These are phyloP conservation scores for Harmothoe impar DNA, from an alignment of 2,888 invertebrate species.

Conservation along the genomic window DNA sequence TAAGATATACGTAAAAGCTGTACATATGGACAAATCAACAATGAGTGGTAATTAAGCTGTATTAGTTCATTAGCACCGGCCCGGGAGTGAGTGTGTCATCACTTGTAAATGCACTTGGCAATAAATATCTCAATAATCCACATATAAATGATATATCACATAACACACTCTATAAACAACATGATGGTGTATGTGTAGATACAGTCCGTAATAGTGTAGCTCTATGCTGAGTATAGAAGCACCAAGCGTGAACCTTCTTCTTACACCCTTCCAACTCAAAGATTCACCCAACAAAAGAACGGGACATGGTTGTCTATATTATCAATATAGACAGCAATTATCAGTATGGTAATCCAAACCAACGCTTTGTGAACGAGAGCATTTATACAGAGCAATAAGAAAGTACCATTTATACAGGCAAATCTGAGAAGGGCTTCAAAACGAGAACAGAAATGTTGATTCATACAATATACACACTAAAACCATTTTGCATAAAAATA, in stretches of 20 bases:
- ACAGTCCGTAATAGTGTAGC: not conserved
- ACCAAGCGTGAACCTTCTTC: conserved; percentile 41
- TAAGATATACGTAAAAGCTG: not conserved
- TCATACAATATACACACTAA: not conserved
- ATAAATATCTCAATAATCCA: conserved; percentile 57
- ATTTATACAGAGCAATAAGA: not conserved
- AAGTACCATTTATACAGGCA: not conserved
- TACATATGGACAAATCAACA: not conserved
- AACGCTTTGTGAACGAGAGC: not conserved
- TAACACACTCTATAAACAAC: conserved; percentile 13
- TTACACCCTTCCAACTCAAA: not conserved
- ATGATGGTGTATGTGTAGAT: conserved; percentile 21
- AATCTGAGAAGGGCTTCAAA: not conserved
- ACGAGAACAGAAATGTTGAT: not conserved
- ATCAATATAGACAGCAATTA: not conserved
- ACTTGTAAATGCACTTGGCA: conserved; percentile 61
- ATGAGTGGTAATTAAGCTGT: conserved; percentile 3
- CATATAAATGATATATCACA: conserved; percentile 57
- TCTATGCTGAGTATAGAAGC: conserved; percentile 38
- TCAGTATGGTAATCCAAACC: not conserved
- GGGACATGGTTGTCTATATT: not conserved
- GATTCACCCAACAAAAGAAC: not conserved
- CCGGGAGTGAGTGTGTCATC: conserved; percentile 53
- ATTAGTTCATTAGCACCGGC: conserved; percentile 46
- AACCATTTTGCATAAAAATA: not conserved